A percentile compares a stretch with the other conserved stretches of the same genome.
These are phyloP conservation scores for Halocynthia aurantium DNA, from an alignment of 23 tunicate species.

Conservation along the genomic window DNA sequence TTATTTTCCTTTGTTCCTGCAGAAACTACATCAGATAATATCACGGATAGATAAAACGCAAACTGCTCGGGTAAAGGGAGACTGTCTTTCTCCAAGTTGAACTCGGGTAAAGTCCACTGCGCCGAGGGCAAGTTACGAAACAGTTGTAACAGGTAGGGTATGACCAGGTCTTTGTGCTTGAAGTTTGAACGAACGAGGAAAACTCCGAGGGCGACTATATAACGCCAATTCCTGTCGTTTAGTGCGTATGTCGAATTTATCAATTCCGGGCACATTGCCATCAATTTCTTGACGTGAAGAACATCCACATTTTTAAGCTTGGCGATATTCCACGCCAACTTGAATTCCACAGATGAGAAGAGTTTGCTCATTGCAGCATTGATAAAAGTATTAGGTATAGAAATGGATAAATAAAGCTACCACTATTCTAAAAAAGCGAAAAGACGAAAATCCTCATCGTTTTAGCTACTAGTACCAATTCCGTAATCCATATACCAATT, in stretches of 20 bases:
- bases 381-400: too few relatives aligned
- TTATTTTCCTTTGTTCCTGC: not conserved
- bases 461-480: too few relatives aligned
- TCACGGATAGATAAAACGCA: constrained; percentile 50
- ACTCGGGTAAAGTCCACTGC: constrained; percentile 26
- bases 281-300: constrained; percentile 39
- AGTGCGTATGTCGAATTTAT: constrained; percentile 17
- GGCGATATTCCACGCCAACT: constrained; percentile 51
- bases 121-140: constrained; percentile 56
- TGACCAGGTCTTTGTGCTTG: constrained; percentile 40
- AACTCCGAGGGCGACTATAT: constrained; percentile 49
- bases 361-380: constrained; percentile 32
- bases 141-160: constrained; percentile 56
- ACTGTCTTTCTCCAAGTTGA: not conserved
- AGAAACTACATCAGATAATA: constrained; percentile 41
- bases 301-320: constrained; percentile 30
- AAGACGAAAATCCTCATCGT: too few relatives aligned
- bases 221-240: constrained; percentile 37
- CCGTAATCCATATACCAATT: too few relatives aligned
- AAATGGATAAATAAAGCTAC: too few relatives aligned
- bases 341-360: constrained; percentile 37
- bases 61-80: constrained; percentile 55
- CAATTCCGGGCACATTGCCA: constrained; percentile 51
- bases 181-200: constrained; percentile 55
- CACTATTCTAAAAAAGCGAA: too few relatives aligned